Conservation (phyloP, 2,888 invertebrate genomes). For the Atethmia centrago region DNA sequence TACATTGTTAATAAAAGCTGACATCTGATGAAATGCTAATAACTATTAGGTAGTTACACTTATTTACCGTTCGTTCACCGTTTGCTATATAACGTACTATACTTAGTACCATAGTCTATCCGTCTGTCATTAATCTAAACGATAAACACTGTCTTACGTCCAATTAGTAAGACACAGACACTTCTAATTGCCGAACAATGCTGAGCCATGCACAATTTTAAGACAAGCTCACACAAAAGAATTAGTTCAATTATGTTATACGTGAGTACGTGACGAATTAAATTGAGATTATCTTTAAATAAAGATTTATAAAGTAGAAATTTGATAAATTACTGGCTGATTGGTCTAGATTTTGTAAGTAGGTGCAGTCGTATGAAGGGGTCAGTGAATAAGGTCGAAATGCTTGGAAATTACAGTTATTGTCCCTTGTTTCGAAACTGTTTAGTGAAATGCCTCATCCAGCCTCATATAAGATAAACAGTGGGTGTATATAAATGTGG, state of each 20-base stretch:
- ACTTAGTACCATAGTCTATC: conserved; percentile 52
- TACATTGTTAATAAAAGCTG: conserved; percentile 66
- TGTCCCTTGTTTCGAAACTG: background rate
- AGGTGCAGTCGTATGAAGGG: background rate
- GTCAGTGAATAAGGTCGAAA: background rate
- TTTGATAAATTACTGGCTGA: background rate
- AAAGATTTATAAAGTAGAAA: conserved; percentile 9
- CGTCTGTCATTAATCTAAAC: conserved; percentile 42
- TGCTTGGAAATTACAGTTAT: background rate
- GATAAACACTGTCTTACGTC: conserved; percentile 61
- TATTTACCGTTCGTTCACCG: conserved; percentile 56
- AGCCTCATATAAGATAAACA: background rate
- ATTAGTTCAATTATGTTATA: conserved; percentile 51
- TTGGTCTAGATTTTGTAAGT: conserved; percentile 6
- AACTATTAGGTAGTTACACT: conserved; percentile 62
- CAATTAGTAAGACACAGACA: conserved; percentile 61
- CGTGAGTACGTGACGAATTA: conserved; percentile 50
- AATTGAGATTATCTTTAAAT: conserved; percentile 11
- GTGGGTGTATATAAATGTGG: background rate
- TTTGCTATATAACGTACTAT: conserved; percentile 54
- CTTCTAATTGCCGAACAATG: conserved; percentile 55
- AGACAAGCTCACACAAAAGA: conserved; percentile 50
- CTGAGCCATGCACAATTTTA: conserved; percentile 66
- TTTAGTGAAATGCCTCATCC: too few species aligned
- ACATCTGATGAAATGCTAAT: conserved; percentile 61